A percentile compares a stretch with the other conserved stretches of the same genome.
These are phyloP conservation scores for Elymnias hypermnestra DNA, from an alignment of 1,140 invertebrate species.

Conservation along the genomic window DNA sequence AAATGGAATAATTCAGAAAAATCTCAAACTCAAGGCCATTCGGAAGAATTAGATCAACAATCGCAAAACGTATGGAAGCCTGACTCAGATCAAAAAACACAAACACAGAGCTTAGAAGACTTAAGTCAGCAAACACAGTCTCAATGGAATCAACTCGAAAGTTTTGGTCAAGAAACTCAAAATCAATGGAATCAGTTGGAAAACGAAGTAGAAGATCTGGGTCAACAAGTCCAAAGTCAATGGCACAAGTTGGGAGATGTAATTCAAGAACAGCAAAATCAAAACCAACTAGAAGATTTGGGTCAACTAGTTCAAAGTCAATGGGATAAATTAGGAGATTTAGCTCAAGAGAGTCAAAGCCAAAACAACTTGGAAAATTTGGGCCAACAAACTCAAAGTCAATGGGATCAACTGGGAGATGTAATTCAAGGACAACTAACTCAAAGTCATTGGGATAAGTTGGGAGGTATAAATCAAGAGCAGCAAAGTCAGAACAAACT, in stretches of 20 bases:
- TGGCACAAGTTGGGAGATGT: constrained; percentile 5
- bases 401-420: constrained; percentile 32
- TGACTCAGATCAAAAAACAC: constrained; percentile 20
- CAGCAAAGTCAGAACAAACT: constrained; percentile 2
- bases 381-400: constrained; percentile 36
- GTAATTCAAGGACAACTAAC: constrained; percentile 39
- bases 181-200: too few species aligned
- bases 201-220: not conserved
- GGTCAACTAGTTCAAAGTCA: constrained; percentile 33
- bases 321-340: constrained; percentile 18
- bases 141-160: constrained; percentile 28
- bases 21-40: too few species aligned
- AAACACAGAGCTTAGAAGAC: constrained; percentile 7
- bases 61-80: constrained; percentile 18
- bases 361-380: constrained; percentile 33
- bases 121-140: constrained; percentile 27
- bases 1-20: too few species aligned
- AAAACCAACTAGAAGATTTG: not conserved
- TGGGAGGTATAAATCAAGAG: constrained; percentile 16
- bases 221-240: not conserved
- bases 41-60: constrained; percentile 23
- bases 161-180: constrained; percentile 19
- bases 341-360: constrained; percentile 20
- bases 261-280: not conserved
- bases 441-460: constrained; percentile 30